Conservation (phyloP, 2,113 vertebrate species). For the Salminus brasiliensis region DNA sequence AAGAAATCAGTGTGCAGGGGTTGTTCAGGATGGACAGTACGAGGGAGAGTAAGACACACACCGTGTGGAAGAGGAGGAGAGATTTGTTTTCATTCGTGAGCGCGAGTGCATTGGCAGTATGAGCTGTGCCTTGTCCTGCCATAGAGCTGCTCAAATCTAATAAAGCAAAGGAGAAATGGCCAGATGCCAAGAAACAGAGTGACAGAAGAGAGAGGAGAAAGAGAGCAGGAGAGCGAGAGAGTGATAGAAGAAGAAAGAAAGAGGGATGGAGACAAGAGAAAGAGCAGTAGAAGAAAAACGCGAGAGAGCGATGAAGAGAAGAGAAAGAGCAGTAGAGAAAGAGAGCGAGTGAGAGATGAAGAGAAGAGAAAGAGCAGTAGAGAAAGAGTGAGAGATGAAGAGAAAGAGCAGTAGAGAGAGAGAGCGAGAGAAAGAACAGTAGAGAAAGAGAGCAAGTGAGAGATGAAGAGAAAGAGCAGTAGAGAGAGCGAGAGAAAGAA, state of each 20-base stretch:
- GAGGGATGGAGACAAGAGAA: background rate
- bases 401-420: background rate
- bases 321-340: background rate
- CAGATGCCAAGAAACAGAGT: background rate
- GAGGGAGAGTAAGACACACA: background rate
- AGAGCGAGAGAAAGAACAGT: no score
- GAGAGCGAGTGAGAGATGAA: background rate
- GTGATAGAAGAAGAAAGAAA: background rate
- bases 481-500: no score
- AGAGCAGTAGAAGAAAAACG: no score
- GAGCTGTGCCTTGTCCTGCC: background rate
- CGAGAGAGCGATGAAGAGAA: background rate
- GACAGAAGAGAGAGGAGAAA: background rate
- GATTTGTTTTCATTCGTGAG: no score
- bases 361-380: background rate
- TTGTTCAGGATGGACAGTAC: background rate
- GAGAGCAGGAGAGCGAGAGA: background rate
- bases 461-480: no score
- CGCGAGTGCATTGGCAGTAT: background rate
- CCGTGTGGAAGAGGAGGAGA: background rate
- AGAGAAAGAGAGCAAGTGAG: no score
- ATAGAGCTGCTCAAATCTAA: slow-evolving; percentile 14
- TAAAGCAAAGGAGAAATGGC: background rate
- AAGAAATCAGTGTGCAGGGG: background rate
- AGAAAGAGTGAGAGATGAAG: no score